Evolutionary conservation across 2,888 invertebrate species (phyloP), one percentile per base, ranked within the genome.

Genomic region (Schizaphis graminum): DNA sequence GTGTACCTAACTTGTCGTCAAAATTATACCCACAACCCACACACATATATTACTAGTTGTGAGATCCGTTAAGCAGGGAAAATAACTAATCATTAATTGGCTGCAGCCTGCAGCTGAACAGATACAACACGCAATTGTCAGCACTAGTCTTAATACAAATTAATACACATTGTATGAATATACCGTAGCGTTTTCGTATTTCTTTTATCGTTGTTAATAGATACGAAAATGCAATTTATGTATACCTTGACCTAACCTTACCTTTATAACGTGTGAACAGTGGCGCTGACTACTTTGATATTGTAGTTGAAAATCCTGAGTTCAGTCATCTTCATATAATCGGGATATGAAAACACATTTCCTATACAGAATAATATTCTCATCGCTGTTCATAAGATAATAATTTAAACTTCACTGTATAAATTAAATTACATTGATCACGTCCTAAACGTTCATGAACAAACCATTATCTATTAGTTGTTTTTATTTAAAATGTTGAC

Each of bases 21-120:
- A 77, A 1, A 10, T 35, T 7, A 35, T 16, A 35, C 8, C 35
- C 0, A 35, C 8, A 47, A 47, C 44, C 44, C 44, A 21, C 35
- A 7, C 21, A 77, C 16, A 3, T 35, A 53, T 3, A 16, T 53
- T 16, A 35, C 7, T 2, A 16, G 13, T n/a, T 16, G 16, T 13
- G n/a, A 67, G n/a, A n/a, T 0, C 4, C 16, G n/a, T n/a, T 67
- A n/a, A 0, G 3, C n/a, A 0, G 4, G n/a, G 13, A 61, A 4
- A 61, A 61, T 11, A 8, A n/a, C 11, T 61, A 49, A 11, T 49
- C 8, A 1, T 49, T 49, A 1, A 49, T 28, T 67, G n/a, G 16
- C 13, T 67, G n/a, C 13, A 67, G n/a, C 13, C 13, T 67, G n/a
- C 13, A 67, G n/a, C 13, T 1, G 13, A 67, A 67, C 11, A 67